Evolutionary conservation across 2,797 vertebrate genomes (phyloP).

Genomic region (Epinephelus coioides): DNA sequence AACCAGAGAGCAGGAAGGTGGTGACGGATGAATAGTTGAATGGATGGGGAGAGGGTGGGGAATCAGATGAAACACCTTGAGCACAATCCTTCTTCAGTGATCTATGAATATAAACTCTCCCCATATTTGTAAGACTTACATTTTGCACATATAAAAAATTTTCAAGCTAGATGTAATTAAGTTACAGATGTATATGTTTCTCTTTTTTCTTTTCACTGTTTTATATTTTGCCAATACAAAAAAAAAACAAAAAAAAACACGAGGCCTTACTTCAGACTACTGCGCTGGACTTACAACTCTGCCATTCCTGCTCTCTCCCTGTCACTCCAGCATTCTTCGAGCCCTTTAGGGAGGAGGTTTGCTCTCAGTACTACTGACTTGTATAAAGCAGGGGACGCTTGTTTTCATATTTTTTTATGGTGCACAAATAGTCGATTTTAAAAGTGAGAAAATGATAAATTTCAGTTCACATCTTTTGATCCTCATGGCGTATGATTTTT

Average conservation of each 20-base stretch:
- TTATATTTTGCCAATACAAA: constrained; percentile 90
- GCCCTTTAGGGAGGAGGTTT: constrained; percentile 61
- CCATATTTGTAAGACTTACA: constrained; percentile 83
- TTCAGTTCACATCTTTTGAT: constrained; percentile 80
- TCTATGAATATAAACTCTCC: constrained; percentile 74
- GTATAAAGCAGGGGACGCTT: constrained; percentile 85
- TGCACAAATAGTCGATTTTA: constrained; percentile 89
- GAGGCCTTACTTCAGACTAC: constrained; percentile 96
- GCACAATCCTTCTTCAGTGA: constrained; percentile 75
- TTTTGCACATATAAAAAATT: constrained; percentile 86
- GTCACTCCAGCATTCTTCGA: constrained; percentile 64
- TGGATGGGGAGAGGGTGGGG: constrained; percentile 27
- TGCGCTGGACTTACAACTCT: constrained; percentile 90
- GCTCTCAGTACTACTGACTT: constrained; percentile 97
- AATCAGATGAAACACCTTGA: constrained; percentile 45
- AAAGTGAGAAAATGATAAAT: constrained; percentile 83
- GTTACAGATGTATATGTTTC: constrained; percentile 82
- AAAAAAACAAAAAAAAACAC: constrained; percentile 74
- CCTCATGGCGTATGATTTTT: constrained; percentile 1
- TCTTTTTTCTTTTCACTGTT: constrained; percentile 77
- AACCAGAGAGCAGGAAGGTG: constrained; percentile 33
- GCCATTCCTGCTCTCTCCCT: constrained; percentile 36
- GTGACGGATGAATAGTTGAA: constrained; percentile 10
- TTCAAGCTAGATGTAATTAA: constrained; percentile 82
- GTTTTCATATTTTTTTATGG: constrained; percentile 84